Base-by-base conservation (phyloP, 2,888 invertebrate species). In the Drosophila neotestacea region DNA sequence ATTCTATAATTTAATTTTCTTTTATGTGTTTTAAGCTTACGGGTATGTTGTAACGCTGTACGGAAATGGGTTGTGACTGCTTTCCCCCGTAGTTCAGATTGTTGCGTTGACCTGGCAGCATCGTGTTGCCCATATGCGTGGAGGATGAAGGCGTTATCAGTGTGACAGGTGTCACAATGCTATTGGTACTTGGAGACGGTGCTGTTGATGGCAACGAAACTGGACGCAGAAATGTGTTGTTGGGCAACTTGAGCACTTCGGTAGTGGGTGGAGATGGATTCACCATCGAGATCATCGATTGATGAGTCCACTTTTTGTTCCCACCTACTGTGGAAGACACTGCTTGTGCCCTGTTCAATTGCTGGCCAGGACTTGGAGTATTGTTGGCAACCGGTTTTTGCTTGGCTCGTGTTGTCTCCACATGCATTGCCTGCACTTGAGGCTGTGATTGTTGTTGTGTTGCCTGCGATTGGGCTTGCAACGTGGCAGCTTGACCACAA, bases 41-140 rank as follows among this genome's bases (percentile, higher is more conserved):
- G 34, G 91, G 91, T 73, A 90, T 86, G 72, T 89, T 91, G 61
- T 89, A 90, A 34, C 91, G 89, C 54, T 90, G 92, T 28, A 91
- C 70, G 6, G 91, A 76, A 36, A 88, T 68, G 16, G 84, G 38
- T 11, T 86, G 84, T 10, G 77, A 34, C 39, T 69, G 67, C n/a
- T 77, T 84, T 44, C 22, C 39, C n/a, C 44, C 66, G 36, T 68
- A 77, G 47, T 4, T 68, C 7, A 69, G 41, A 16, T 51, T 47
- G 50, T 67, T 85, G 2, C 75, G 81, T 52, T 77, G 79, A 1
- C 16, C 38, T n/a, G 79, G 22, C 46, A 85, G 46, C 0, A 70
- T 42, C 1, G 41, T 44, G 36, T 50, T 77, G 51, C 52, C 55
- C 42, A 88, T 36, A 10, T 77, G 84, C 4, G 63, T 51, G 11